Conservation (phyloP, 2,888 invertebrate species). For the Dasysyrphus albostriatus region DNA sequence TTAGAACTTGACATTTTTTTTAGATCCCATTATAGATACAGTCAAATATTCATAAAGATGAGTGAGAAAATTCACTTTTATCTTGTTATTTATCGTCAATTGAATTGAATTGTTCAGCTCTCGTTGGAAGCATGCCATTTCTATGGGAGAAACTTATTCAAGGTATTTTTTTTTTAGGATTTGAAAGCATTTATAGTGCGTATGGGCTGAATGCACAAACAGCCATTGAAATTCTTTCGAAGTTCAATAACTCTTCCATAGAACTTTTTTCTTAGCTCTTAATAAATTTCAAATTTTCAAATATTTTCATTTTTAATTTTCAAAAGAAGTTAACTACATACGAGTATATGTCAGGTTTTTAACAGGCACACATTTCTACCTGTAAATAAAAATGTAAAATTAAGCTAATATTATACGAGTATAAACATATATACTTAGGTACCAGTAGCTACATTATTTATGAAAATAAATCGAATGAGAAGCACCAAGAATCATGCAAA, state of each 20-base stretch:
- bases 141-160: neutral
- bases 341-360: neutral
- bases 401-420: too few relatives aligned
- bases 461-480: neutral
- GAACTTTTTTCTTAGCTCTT: neutral
- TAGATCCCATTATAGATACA: too few relatives aligned
- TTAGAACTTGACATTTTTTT: too few relatives aligned
- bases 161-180: neutral
- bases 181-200: neutral
- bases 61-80: neutral
- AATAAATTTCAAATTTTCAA: neutral
- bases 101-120: neutral
- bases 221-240: neutral
- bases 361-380: neutral
- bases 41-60: too few relatives aligned
- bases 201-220: neutral
- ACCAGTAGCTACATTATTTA: neutral
- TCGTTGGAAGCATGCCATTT: neutral
- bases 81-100: neutral
- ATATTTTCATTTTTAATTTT: neutral
- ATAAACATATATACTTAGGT: neutral
- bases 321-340: neutral
- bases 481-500: conserved; percentile 29
- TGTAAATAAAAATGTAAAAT: neutral
- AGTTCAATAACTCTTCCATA: neutral